Percentiles rank a stretch among this genome's conserved stretches.
phyloP scores from a whole-genome alignment of 1,140 invertebrate species.

The Cherax destructor region DNA sequence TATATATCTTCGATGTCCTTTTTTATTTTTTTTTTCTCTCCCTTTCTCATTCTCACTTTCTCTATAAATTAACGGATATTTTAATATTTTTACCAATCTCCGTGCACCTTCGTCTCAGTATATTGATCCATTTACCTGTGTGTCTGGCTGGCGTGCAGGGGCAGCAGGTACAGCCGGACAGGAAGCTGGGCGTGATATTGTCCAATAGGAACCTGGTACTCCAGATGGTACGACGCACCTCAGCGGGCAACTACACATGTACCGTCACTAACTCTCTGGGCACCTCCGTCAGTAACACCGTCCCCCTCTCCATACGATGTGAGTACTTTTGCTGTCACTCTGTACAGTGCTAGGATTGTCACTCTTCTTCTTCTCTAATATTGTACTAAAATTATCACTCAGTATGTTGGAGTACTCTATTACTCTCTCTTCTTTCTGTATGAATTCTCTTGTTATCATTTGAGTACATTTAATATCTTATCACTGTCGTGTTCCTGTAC shows the following conservation, averaged over 20 bases:
- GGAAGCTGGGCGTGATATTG: conserved; percentile 66
- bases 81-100: not conserved
- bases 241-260: conserved; percentile 70
- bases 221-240: conserved; percentile 64
- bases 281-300: conserved; percentile 55
- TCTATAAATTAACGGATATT: not conserved
- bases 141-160: conserved; percentile 33
- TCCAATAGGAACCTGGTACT: conserved; percentile 66
- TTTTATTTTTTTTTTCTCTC: too few species aligned
- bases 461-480: too few species aligned
- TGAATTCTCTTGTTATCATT: too few species aligned
- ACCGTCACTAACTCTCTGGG: conserved; percentile 66
- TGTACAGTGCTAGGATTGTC: too few species aligned
- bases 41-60: not conserved
- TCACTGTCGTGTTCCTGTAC: too few species aligned
- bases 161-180: conserved; percentile 44
- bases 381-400: too few species aligned
- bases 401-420: too few species aligned
- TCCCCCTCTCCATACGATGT: conserved; percentile 55
- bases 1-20: too few species aligned
- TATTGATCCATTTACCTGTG: not conserved
- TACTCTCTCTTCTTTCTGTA: too few species aligned
- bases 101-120: too few species aligned
- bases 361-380: too few species aligned
- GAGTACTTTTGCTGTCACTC: not conserved